Evolutionary conservation across 35 echinoderm and acorn worm species (phyloP), one percentile per base, ranked within the genome.

Genomic region (Apostichopus parvimensis): DNA sequence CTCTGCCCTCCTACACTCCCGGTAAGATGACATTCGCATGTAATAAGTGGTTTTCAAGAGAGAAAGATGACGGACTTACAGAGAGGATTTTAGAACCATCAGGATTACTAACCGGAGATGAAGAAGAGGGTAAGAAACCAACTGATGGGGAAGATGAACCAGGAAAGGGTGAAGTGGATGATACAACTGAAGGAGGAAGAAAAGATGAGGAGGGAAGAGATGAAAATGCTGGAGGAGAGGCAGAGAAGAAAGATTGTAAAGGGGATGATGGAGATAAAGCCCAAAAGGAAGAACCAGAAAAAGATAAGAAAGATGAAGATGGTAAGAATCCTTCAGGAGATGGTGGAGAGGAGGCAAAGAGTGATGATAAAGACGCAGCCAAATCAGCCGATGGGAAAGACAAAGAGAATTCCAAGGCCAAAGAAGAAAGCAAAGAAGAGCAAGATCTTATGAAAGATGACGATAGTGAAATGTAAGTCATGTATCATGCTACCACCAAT

Each of bases 81-180:
- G 86, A 88, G 60, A 88, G 86, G 64, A 54, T 53, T 21, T 14
- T 88, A 57, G 23, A 88, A 52, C 61, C 86, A 75, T 84, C 56
- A 59, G 68, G 9, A 15, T 52, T 6, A 14, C 61, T 28, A 5
- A 64, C 8, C 2, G 62, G 14, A 9, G 86, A 71, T 58, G 12
- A 28, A 56, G 71, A 57, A 56, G 72, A 54, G 10, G 18, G 23
- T 78, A 75, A 91, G n/a, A 45, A 52, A 14, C 8, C 28, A 23
- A 80, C 78, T 62, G 62, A 22, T 64, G 24, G 11, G 9, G 22
- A 28, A 9, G 58, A 6, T 8, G 84, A 87, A 62, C 20, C 17
- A 70, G 62, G 73, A 17, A 64, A 24, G 23, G 13, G 14, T 6
- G 23, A 73, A 53, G 87, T 53, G 7, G 24, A 59, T 8, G 56